Conservation (phyloP, 2,113 vertebrate genomes). For the Anoura caudifer region DNA sequence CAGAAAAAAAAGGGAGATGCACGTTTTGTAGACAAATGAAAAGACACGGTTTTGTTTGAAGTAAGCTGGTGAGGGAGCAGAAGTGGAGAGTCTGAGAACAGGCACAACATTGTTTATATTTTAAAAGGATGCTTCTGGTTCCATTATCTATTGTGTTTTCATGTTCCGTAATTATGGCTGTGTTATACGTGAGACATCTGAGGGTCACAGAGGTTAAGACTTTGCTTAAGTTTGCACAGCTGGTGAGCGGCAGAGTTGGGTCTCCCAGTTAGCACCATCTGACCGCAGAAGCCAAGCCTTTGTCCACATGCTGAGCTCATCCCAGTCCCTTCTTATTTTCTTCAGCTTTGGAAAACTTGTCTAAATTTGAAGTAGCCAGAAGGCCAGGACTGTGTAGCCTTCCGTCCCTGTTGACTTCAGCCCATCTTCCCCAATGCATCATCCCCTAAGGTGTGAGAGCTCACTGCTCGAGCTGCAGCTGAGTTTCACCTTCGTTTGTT, state of each 20-base stretch:
- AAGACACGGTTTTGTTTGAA: neutral
- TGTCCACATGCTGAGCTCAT: neutral
- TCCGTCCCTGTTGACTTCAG: neutral
- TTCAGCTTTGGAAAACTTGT: neutral
- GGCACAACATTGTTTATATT: neutral
- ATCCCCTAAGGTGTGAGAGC: rapidly evolving
- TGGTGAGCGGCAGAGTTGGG: neutral
- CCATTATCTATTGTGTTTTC: neutral
- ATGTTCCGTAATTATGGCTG: neutral
- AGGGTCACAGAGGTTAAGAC: neutral
- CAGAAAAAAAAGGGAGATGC: neutral
- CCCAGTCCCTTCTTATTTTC: neutral
- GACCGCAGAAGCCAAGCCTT: no score
- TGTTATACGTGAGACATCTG: neutral
- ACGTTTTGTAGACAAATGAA: neutral
- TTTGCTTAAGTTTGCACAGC: neutral
- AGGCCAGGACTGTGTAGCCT: no score
- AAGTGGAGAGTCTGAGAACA: neutral
- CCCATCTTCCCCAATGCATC: neutral
- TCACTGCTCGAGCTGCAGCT: neutral
- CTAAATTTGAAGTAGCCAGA: neutral
- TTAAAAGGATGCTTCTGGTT: neutral
- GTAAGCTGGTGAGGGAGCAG: neutral
- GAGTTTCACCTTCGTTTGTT: neutral
- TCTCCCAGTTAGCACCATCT: neutral